phyloP scores from a whole-genome alignment of 2,888 invertebrate species.

The Peribatodes rhomboidaria region DNA sequence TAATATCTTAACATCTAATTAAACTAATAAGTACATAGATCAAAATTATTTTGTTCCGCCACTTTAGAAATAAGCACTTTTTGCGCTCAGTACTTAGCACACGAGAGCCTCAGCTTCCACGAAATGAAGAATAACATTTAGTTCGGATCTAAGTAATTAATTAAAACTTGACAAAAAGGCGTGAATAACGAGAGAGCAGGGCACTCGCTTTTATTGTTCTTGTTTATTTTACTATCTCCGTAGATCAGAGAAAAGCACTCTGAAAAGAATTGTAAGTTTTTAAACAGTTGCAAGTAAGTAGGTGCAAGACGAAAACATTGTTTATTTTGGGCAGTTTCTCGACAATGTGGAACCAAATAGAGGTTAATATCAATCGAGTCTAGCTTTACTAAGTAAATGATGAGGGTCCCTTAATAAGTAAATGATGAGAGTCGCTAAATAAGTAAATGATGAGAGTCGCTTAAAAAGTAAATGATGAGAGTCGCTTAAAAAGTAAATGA shows the following conservation, averaged over 20 bases:
- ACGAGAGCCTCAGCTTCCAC: constrained; percentile 19
- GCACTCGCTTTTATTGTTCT: constrained; percentile 27
- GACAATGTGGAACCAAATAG: too few relatives aligned
- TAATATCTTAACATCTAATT: too few relatives aligned
- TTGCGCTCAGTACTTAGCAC: constrained; percentile 13
- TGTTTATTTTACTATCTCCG: constrained; percentile 30
- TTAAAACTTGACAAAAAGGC: constrained; percentile 34
- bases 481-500: too few relatives aligned
- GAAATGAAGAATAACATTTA: constrained; percentile 32
- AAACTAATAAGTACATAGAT: too few relatives aligned
- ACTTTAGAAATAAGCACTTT: constrained; percentile 22
- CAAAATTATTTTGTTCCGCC: constrained; percentile 24
- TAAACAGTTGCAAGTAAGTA: constrained; percentile 18
- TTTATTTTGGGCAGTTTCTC: neutral
- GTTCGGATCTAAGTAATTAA: constrained; percentile 34
- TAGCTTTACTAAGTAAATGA: too few relatives aligned
- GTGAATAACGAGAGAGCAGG: constrained; percentile 27
- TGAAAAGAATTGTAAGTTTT: constrained; percentile 14
- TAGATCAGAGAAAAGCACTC: constrained; percentile 23
- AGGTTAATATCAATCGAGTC: too few relatives aligned
- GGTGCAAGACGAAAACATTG: neutral
- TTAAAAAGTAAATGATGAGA: too few relatives aligned
- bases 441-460: too few relatives aligned
- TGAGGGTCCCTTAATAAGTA: too few relatives aligned
- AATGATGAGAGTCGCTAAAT: too few relatives aligned